Evolutionary conservation across 2,797 vertebrate species (phyloP).

Genomic region (Acanthurus lineatus): DNA sequence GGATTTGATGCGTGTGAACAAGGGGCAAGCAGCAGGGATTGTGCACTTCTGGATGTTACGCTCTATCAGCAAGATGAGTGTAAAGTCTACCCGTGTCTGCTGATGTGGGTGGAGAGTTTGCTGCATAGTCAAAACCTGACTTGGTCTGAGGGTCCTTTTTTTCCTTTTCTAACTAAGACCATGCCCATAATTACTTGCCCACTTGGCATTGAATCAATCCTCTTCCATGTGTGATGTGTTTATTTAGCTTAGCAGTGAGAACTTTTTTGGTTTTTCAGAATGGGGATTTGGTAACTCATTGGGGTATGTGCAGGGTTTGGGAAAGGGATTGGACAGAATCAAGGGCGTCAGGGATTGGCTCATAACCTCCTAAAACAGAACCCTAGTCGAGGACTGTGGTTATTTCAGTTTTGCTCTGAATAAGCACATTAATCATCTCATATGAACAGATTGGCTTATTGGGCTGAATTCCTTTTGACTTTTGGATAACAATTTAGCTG

Average conservation of each 20-base stretch:
- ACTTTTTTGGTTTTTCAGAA: constrained; percentile 42
- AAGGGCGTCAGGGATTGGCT: constrained; percentile 70
- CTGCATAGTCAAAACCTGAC: constrained; percentile 78
- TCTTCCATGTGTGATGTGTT: constrained; percentile 78
- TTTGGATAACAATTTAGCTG: neutral
- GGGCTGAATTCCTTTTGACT: neutral
- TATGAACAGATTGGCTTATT: constrained; percentile 6
- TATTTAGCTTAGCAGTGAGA: constrained; percentile 75
- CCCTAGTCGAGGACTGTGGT: constrained; percentile 28
- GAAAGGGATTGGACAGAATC: constrained; percentile 73
- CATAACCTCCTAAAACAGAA: constrained; percentile 61
- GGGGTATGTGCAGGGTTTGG: constrained; percentile 69
- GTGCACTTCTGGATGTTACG: constrained; percentile 71
- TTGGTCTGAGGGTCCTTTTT: constrained; percentile 63
- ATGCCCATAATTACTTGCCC: constrained; percentile 76
- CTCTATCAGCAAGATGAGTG: constrained; percentile 78
- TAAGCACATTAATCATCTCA: constrained; percentile 32
- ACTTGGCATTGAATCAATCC: constrained; percentile 77
- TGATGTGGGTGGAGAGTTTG: constrained; percentile 76
- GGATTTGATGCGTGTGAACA: constrained; percentile 51
- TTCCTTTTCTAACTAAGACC: constrained; percentile 55
- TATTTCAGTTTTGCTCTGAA: constrained; percentile 38
- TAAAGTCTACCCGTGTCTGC: constrained; percentile 78
- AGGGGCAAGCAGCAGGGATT: constrained; percentile 49
- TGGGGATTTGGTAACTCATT: constrained; percentile 71